Evolutionary conservation across 2,888 invertebrate genomes (phyloP).

Genomic region (Drosophila limbata): DNA sequence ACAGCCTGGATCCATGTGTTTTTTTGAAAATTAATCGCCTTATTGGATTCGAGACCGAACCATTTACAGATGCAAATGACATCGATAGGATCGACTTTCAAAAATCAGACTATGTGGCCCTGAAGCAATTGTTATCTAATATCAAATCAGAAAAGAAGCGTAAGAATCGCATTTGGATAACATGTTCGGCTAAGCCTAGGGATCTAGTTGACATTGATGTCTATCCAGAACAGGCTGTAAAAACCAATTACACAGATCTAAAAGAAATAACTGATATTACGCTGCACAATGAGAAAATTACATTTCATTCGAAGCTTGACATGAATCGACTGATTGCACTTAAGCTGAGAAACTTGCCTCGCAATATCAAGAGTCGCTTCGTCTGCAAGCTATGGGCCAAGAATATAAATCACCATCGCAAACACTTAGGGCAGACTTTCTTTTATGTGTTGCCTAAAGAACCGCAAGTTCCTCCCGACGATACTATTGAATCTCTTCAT

Average conservation of each 20-base stretch:
- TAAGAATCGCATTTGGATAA: slow-evolving; percentile 53
- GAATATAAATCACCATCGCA: slow-evolving; percentile 43
- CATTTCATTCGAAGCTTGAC: slow-evolving; percentile 14
- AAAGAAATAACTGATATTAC: background rate
- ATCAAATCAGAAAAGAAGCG: background rate
- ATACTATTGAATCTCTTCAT: background rate
- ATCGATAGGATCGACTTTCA: slow-evolving; percentile 2
- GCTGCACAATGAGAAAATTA: background rate
- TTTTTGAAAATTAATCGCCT: slow-evolving; percentile 65
- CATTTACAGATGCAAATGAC: slow-evolving; percentile 24
- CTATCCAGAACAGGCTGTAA: slow-evolving; percentile 44
- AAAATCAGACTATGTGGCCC: background rate
- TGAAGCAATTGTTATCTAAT: slow-evolving; percentile 17
- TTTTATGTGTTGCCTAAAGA: slow-evolving; percentile 32
- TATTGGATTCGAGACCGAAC: slow-evolving; percentile 49
- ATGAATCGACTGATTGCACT: slow-evolving; percentile 65
- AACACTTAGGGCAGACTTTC: background rate
- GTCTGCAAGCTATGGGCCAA: slow-evolving; percentile 60
- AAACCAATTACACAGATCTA: slow-evolving; percentile 43
- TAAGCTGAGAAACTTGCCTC: slow-evolving; percentile 27
- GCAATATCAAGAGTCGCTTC: slow-evolving; percentile 16
- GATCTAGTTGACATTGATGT: slow-evolving; percentile 8
- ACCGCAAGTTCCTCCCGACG: background rate
- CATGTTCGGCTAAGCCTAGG: slow-evolving; percentile 22
- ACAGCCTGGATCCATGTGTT: slow-evolving; percentile 49